Base-by-base conservation (phyloP, 1,140 invertebrate species). In the Sminthurides bifidus region DNA sequence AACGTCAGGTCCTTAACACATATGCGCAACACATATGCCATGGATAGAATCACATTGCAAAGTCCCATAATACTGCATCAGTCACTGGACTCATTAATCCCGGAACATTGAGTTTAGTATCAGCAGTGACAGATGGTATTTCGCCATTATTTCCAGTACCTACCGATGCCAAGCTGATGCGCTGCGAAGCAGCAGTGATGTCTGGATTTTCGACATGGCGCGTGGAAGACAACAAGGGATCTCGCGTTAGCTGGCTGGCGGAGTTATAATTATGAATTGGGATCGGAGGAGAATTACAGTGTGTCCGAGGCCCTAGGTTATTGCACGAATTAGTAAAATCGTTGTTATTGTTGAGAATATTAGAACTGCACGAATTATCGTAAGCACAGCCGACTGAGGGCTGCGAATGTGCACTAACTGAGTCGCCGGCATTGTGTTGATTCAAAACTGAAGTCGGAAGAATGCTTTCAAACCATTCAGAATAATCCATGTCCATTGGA, bases 391-490 rank as follows among this genome's bases (percentile, higher is more conserved):
- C 19, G 5, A 29, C n/a, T 15, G 6, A 19, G 17, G 2, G 27
- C 35, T 38, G 35, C 3, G 17, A 52, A 10, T 52, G 8, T 21
- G 6, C 15, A 41, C 6, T 17, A 17, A 10, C 21, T 50, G 27
- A 27, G 21, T 50, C 37, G 37, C 37, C 37, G 37, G 30, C 37
- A 50, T 33, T 50, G 23, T 38, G n/a, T 35, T 35, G 33, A n/a
- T 12, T 12, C 10, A 35, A n/a, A n/a, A 35, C 6, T 12, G 6
- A 21, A 6, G 19, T 21, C 17, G 73, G 72, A 69, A 83, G 76
- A 35, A 83, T 71, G 1, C 78, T 79, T 52, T 85, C 82, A 38
- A 86, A 68, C 83, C 83, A 85, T 65, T 82, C 80, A 0, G 78
- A 72, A 61, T 76, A 72, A 60, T 85, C 82, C 69, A 84, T 82